Percentiles rank a stretch among this genome's conserved stretches.
Conservation (phyloP, 2,888 invertebrate species). For the Pollenia angustigena region DNA sequence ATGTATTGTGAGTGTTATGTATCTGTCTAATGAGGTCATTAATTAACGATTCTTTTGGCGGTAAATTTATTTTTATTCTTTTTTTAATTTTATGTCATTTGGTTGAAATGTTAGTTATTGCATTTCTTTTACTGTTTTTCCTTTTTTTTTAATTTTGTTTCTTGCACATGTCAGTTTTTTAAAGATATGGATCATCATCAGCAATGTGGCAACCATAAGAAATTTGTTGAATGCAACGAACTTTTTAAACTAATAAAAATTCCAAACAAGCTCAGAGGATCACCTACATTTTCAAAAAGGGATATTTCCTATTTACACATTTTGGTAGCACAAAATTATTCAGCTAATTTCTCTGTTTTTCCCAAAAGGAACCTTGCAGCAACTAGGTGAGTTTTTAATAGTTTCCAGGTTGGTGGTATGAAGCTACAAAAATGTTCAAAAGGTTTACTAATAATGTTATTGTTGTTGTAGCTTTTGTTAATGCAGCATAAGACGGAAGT, state of each 20-base stretch:
- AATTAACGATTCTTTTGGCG: conserved; percentile 73
- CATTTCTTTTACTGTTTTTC: conserved; percentile 1
- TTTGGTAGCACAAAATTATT: neutral
- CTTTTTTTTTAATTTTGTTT: neutral
- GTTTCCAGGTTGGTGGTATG: conserved; percentile 48
- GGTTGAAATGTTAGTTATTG: conserved; percentile 12
- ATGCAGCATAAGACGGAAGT: conserved; percentile 54
- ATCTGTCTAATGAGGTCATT: conserved; percentile 77
- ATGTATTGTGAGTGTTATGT: conserved; percentile 75
- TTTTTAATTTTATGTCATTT: conserved; percentile 34
- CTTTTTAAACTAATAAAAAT: neutral
- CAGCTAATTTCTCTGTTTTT: neutral
- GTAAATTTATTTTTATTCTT: conserved; percentile 29
- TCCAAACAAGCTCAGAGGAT: neutral
- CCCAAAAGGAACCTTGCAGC: neutral
- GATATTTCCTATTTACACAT: neutral
- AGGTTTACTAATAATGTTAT: conserved; percentile 19
- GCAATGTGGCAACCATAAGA: conserved; percentile 26
- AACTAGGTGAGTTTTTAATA: conserved; percentile 22
- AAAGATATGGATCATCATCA: neutral
- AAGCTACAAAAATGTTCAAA: conserved; percentile 26
- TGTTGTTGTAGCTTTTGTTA: conserved; percentile 30
- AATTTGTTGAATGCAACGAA: neutral
- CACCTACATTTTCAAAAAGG: neutral
- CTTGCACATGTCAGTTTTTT: neutral